These are phyloP conservation scores for Eulemur macaco DNA, from an alignment of 2,113 vertebrate species.

Conservation along the genomic window DNA sequence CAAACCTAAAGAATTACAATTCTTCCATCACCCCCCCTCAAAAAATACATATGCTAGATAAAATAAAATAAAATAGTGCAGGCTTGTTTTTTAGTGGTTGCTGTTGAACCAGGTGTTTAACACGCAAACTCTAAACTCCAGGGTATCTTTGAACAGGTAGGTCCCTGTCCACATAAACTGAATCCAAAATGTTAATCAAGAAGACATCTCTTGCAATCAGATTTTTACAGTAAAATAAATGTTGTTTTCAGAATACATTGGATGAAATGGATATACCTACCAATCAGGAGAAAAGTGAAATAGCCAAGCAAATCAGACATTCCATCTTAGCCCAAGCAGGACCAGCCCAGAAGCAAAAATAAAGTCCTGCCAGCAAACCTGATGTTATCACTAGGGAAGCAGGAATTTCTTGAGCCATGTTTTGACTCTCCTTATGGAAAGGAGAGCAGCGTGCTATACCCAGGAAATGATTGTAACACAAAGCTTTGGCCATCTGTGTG, in stretches of 20 bases:
- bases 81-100: background rate
- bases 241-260: conserved; percentile 22
- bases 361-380: conserved; percentile 53
- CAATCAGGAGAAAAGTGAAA: conserved; percentile 57
- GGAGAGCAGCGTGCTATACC: background rate
- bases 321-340: conserved; percentile 8
- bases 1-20: background rate
- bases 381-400: conserved; percentile 69
- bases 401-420: conserved; percentile 57
- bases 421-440: conserved; percentile 55
- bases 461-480: conserved; percentile 18
- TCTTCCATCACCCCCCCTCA: background rate
- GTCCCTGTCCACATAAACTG: background rate
- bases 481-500: conserved; percentile 12
- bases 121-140: background rate
- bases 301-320: conserved; percentile 21
- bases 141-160: background rate
- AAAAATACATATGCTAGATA: background rate
- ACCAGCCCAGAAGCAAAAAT: conserved; percentile 66
- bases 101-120: background rate
- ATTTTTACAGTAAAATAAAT: conserved; percentile 8
- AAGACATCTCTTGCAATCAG: conserved; percentile 8
- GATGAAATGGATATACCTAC: background rate
- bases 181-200: conserved; percentile 8
- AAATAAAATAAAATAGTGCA: background rate